These are phyloP conservation scores for Archilochus colubris DNA, from an alignment of 2,113 vertebrate species.

Conservation along the genomic window DNA sequence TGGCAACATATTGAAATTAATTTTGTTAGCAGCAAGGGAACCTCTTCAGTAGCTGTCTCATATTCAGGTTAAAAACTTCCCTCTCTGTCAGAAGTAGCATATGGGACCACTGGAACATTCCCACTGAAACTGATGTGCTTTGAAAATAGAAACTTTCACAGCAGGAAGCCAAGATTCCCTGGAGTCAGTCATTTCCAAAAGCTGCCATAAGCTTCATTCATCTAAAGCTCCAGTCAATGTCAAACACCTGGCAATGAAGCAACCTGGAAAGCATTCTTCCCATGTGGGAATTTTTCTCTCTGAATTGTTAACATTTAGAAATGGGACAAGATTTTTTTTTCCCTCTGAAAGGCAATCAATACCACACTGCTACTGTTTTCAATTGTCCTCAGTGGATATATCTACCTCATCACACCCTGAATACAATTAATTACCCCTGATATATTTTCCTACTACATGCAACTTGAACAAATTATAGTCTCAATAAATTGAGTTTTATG, in stretches of 20 bases:
- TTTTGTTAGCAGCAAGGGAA: slow-evolving; percentile 75
- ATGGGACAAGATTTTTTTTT: slow-evolving; percentile 65
- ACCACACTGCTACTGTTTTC: slow-evolving; percentile 59
- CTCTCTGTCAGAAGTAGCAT: slow-evolving; percentile 79
- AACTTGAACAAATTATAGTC: slow-evolving; percentile 68
- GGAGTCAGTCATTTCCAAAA: slow-evolving; percentile 82
- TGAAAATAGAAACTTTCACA: slow-evolving; percentile 90
- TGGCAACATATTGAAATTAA: slow-evolving; percentile 76
- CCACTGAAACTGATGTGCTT: slow-evolving; percentile 82
- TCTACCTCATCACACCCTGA: slow-evolving; percentile 68
- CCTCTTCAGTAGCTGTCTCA: slow-evolving; percentile 74
- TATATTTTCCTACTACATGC: slow-evolving; percentile 70
- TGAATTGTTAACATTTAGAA: slow-evolving; percentile 79
- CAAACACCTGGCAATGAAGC: slow-evolving; percentile 88
- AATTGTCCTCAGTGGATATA: slow-evolving; percentile 69
- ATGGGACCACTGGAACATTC: slow-evolving; percentile 80
- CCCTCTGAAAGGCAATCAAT: slow-evolving; percentile 75
- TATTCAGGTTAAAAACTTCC: slow-evolving; percentile 71
- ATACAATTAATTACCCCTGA: slow-evolving; percentile 77
- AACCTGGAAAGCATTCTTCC: slow-evolving; percentile 80
- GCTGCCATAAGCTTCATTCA: slow-evolving; percentile 86
- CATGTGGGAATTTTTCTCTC: slow-evolving; percentile 75
- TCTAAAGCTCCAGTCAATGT: slow-evolving; percentile 82
- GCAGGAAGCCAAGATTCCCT: slow-evolving; percentile 85
- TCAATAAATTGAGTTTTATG: slow-evolving; percentile 69